Evolutionary conservation across 2,797 vertebrate genomes (phyloP).

Genomic region (Sebastes minor): DNA sequence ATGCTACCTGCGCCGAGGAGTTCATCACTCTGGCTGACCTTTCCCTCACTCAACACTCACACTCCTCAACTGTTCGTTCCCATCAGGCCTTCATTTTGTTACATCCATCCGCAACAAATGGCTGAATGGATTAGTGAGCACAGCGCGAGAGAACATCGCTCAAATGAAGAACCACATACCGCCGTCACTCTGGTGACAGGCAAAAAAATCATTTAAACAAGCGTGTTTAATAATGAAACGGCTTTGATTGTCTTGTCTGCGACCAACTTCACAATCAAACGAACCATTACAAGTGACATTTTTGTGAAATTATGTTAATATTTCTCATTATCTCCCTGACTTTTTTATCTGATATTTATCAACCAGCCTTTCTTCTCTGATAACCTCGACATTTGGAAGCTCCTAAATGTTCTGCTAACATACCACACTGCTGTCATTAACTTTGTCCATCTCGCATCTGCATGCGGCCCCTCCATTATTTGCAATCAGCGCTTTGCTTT

Average conservation of each 20-base stretch:
- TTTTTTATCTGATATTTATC: conserved; percentile 42
- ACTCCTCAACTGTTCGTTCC: conserved; percentile 36
- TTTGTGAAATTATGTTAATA: conserved; percentile 37
- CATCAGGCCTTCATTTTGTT: conserved; percentile 54
- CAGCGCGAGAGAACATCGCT: not conserved
- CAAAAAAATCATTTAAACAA: conserved; percentile 18
- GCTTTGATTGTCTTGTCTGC: conserved; percentile 37
- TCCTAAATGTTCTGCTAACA: not conserved
- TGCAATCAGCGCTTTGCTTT: conserved; percentile 53
- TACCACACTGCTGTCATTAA: conserved; percentile 38
- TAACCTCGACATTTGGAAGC: conserved; percentile 44
- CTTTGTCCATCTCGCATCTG: conserved; percentile 36
- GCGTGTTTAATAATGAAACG: conserved; percentile 11
- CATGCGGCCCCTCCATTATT: conserved; percentile 43
- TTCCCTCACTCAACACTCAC: conserved; percentile 41
- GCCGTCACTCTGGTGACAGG: not conserved
- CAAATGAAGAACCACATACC: not conserved
- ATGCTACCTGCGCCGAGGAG: conserved; percentile 65
- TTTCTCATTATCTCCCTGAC: conserved; percentile 44
- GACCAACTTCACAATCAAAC: conserved; percentile 23
- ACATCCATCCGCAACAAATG: conserved; percentile 14
- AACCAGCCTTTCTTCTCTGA: conserved; percentile 36
- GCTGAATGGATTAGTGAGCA: conserved; percentile 21
- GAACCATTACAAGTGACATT: conserved; percentile 28
- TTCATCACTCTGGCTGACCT: conserved; percentile 75